Evolutionary conservation across 2,797 vertebrate species (phyloP), one percentile per base, ranked within the genome.

Genomic region (Microctenopoma stevenorrisi): DNA sequence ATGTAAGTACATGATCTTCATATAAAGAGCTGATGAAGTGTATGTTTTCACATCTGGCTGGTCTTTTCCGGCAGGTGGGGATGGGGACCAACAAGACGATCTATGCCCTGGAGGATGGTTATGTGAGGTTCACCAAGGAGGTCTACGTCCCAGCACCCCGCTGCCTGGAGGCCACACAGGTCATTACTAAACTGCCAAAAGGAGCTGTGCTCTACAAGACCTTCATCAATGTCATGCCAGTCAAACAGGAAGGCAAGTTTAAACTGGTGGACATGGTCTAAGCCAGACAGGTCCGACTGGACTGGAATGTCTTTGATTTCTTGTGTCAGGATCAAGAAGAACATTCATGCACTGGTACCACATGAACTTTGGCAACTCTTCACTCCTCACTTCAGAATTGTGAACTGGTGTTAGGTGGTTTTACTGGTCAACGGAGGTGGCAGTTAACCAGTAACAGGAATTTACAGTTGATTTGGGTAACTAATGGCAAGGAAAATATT

Each of bases 151-250:
- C 98, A 2, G 64, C 4, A 0, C 97, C 97, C 0, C 93, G 88
- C 49, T 93, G 94, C 82, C 12, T 0, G 0, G 94, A 96, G 70
- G 90, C 86, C 63, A 74, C 72, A 10, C 70, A 91, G 1, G 50
- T 97, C 60, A 94, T 98, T 84, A 88, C 91, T 66, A 94, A 71
- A 14, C 93, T 99, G 33, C 96, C 97, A 1, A 93, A 72, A 77
- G 96, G 96, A 28, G 87, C 95, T 0, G 7, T 99, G 50, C 95
- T 99, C 48, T 98, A 98, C 78, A 99, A 99, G 91, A 97, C 98
- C 44, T 99, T 98, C 48, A 93, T 99, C 82, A 98, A 72, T 0
- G 86, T 99, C 12, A 22, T 97, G 68, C 97, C 98, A 12, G 77
- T 89, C 50, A 91, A 91, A 44, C 95, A 96, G 74, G 94, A 96